Base-by-base conservation (phyloP, 2,113 vertebrate species). In the Hiodon tergisus region DNA sequence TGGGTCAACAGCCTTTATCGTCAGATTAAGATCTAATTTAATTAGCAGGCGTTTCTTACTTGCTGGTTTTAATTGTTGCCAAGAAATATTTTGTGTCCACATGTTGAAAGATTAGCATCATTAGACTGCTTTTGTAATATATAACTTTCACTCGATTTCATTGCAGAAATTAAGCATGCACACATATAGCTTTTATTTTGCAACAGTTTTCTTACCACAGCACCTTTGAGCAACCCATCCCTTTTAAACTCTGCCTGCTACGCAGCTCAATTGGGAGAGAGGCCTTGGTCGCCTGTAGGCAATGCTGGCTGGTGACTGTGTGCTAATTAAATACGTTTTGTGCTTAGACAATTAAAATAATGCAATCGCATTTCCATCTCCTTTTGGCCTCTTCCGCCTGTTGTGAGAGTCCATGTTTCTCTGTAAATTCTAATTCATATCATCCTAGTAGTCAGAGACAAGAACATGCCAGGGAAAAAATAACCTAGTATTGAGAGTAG, bases 391-490 rank as follows among this genome's bases (percentile, higher is more conserved):
- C 31, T 31, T 31, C 31, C 31, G 31, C 31, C 31, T 31, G 31
- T 31, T 31, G 31, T 31, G 31, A 1, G 31, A 31, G 31, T 31
- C 31, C 71, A 66, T 50, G 69, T 76, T 77, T 75, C 77, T 66
- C 73, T 77, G 83, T 60, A 78, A 81, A 80, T 31, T 31, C 31
- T 31, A 31, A 31, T 31, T 31, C 31, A 31, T 31, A 85, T 84
- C 78, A 84, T 76, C 74, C 80, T 59, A 46, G 55, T 78, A 74
- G 72, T 82, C 68, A 82, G 80, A 83, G 85, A 78, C 74, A 83
- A 83, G 83, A 71, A 79, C 79, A 80, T 76, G 81, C 82, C 79
- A 79, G 83, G 31, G 31, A 31, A 31, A 79, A 78, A 81, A 80
- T 74, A 69, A 62, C 78, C 73, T 65, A 81, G 79, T 80, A 78